A percentile compares a stretch with the other conserved stretches of the same genome.
Conservation (phyloP, 2,888 invertebrate genomes). For the Drosophila ezoana region DNA sequence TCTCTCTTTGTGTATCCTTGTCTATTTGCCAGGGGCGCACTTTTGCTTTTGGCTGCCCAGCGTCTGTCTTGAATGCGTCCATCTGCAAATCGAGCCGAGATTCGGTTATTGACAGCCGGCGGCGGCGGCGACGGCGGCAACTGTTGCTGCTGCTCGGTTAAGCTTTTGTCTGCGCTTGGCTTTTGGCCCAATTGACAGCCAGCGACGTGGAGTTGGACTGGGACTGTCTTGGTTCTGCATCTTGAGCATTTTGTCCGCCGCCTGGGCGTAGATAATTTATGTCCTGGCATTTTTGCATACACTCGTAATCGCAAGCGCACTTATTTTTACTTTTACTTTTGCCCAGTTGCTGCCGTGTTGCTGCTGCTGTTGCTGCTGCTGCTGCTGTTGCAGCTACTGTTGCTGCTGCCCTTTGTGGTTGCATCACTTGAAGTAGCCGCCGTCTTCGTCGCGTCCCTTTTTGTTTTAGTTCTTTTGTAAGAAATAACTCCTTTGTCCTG, state of each 20-base stretch:
- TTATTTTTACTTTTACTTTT: conserved; percentile 77
- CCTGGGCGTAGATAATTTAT: conserved; percentile 76
- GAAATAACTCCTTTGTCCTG: conserved; percentile 84
- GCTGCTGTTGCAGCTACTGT: conserved; percentile 20
- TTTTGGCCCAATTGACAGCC: conserved; percentile 62
- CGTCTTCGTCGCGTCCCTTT: conserved; percentile 46
- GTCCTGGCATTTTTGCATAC: conserved; percentile 68
- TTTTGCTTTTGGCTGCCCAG: conserved; percentile 65
- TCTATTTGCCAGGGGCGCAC: conserved; percentile 59
- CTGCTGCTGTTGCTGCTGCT: conserved; percentile 11
- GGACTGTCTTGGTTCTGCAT: conserved; percentile 12
- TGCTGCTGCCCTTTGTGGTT: conserved; percentile 49
- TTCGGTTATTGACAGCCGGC: conserved; percentile 70
- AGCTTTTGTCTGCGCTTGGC: conserved; percentile 31
- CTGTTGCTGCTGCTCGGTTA: conserved; percentile 14
- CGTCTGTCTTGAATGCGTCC: conserved; percentile 43
- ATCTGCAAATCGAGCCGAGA: conserved; percentile 62
- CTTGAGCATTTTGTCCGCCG: conserved; percentile 71
- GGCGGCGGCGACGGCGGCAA: conserved; percentile 6
- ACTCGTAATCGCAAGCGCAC: conserved; percentile 60
- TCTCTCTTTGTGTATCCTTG: conserved; percentile 27
- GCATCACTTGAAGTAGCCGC: conserved; percentile 58
- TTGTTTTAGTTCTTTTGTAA: conserved; percentile 73
- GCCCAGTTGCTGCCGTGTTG: conserved; percentile 36
- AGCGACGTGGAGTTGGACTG: conserved; percentile 38